A percentile compares a stretch with the other conserved stretches of the same genome.
Conservation (phyloP, 2,797 vertebrate species). For the Fistularia commersonii region DNA sequence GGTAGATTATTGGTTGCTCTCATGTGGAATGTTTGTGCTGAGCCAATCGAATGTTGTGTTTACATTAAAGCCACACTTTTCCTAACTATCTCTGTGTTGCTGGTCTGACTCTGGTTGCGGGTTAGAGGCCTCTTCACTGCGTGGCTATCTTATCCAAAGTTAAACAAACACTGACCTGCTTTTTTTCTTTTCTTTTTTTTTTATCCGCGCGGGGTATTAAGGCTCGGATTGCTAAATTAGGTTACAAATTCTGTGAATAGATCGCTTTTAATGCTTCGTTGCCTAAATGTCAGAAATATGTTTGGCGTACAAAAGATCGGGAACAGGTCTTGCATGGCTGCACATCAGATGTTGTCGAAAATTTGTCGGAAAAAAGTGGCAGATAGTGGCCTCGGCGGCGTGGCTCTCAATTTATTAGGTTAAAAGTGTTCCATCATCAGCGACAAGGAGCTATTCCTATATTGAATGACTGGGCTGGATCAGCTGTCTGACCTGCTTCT, state of each 20-base stretch:
- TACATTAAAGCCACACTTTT: constrained; percentile 81
- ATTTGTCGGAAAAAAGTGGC: constrained; percentile 47
- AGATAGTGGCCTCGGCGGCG: constrained; percentile 55
- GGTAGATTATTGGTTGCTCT: constrained; percentile 79
- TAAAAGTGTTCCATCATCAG: constrained; percentile 71
- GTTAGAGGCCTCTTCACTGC: not conserved
- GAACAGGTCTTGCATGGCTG: constrained; percentile 41
- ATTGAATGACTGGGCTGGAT: constrained; percentile 73
- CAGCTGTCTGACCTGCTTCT: constrained; percentile 76
- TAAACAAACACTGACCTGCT: constrained; percentile 32
- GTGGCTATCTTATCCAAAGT: not conserved
- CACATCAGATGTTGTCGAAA: not conserved
- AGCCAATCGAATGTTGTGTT: constrained; percentile 81
- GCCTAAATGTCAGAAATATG: constrained; percentile 37
- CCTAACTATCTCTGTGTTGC: constrained; percentile 65
- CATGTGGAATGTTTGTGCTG: constrained; percentile 82
- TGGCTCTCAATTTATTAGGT: constrained; percentile 70
- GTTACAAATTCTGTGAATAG: constrained; percentile 56
- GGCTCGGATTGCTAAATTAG: constrained; percentile 56
- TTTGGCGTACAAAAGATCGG: constrained; percentile 41
- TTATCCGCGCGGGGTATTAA: constrained; percentile 32
- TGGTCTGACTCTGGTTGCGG: constrained; percentile 40
- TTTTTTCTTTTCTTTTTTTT: not conserved
- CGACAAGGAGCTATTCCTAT: constrained; percentile 71
- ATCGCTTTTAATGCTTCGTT: constrained; percentile 53